Evolutionary conservation across 2,888 invertebrate species (phyloP).

Genomic region (Stictocephala bisonia): DNA sequence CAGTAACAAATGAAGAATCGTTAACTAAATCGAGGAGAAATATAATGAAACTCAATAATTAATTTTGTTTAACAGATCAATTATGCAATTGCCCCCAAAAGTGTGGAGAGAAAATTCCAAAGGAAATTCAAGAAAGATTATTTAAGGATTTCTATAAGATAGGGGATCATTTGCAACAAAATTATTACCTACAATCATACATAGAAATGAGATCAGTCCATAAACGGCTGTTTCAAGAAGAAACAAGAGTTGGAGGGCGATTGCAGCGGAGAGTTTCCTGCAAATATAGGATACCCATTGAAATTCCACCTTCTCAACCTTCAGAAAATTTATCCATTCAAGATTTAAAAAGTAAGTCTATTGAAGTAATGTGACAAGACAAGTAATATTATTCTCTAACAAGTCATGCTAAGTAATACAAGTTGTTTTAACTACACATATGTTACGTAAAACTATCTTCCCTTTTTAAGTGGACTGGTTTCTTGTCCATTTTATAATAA

Average conservation of each 20-base stretch:
- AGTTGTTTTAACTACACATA: constrained; percentile 16
- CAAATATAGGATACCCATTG: constrained; percentile 66
- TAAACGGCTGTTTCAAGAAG: constrained; percentile 56
- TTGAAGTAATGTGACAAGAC: too few species aligned
- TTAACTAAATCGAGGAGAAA: too few species aligned
- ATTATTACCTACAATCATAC: constrained; percentile 67
- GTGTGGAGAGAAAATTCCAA: constrained; percentile 67
- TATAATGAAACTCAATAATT: too few species aligned
- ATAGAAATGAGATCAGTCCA: constrained; percentile 67
- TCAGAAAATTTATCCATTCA: constrained; percentile 1
- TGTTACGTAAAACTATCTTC: too few species aligned
- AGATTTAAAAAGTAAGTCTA: constrained; percentile 42
- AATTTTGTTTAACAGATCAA: constrained; percentile 64
- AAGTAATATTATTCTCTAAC: too few species aligned
- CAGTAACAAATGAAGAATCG: too few species aligned
- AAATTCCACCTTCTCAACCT: constrained; percentile 22
- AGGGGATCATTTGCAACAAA: constrained; percentile 67
- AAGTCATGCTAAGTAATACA: background rate
- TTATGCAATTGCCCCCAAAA: constrained; percentile 69
- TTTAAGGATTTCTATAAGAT: constrained; percentile 67
- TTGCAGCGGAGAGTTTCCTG: constrained; percentile 66
- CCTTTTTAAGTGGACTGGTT: too few species aligned
- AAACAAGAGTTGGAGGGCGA: constrained; percentile 56
- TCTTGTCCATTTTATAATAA: too few species aligned
- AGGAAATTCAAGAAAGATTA: constrained; percentile 65